These are phyloP conservation scores for Picathartes gymnocephalus DNA, from an alignment of 2,113 vertebrate species.

Conservation along the genomic window DNA sequence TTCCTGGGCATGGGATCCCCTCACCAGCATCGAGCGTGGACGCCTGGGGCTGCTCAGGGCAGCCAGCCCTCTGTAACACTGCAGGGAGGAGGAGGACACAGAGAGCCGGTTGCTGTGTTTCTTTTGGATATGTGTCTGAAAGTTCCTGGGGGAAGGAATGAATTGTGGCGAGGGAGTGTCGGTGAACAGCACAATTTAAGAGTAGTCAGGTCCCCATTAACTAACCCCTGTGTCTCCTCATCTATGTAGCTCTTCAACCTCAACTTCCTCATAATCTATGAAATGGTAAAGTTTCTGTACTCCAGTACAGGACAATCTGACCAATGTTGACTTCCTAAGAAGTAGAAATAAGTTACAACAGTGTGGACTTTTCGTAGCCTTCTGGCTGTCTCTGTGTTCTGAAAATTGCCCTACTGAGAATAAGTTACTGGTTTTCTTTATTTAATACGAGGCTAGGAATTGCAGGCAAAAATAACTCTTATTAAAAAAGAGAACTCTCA, in stretches of 20 bases:
- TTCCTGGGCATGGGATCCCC: background rate
- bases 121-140: background rate
- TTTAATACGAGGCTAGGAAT: background rate
- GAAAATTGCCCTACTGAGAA: background rate
- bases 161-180: background rate
- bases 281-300: background rate
- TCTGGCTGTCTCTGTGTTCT: background rate
- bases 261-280: background rate
- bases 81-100: background rate
- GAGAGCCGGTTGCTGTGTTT: background rate
- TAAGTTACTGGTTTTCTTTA: background rate
- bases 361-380: accelerated
- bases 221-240: background rate
- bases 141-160: background rate
- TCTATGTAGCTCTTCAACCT: background rate
- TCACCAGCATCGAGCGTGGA: accelerated
- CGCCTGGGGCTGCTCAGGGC: background rate
- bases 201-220: background rate
- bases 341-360: background rate
- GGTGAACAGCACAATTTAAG: background rate
- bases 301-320: background rate
- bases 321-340: background rate
- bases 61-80: background rate
- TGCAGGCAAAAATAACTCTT: background rate
- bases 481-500: background rate